A percentile compares a stretch with the other conserved stretches of the same genome.
phyloP scores from a whole-genome alignment of 2,888 invertebrate genomes.

The Tromatobia lineatoria region DNA sequence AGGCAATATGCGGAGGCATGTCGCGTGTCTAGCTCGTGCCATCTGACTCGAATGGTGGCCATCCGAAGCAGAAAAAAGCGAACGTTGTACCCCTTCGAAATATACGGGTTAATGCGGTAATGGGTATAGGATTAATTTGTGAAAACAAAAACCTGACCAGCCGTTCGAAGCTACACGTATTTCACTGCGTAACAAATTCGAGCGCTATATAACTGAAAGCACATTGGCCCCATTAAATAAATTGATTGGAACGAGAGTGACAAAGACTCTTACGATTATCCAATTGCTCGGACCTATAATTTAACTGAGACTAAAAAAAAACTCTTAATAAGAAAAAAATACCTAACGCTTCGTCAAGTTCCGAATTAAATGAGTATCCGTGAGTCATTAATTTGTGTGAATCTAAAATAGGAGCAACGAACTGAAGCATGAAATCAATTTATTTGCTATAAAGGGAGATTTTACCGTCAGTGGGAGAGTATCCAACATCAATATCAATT shows the following conservation, averaged over 20 bases:
- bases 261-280: constrained; percentile 54
- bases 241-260: constrained; percentile 62
- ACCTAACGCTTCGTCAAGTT: not conserved
- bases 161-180: constrained; percentile 33
- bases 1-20: constrained; percentile 59
- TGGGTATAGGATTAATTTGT: constrained; percentile 80
- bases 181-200: not conserved
- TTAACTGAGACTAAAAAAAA: not conserved
- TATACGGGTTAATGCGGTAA: constrained; percentile 77
- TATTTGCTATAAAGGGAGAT: not conserved
- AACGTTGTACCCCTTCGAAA: constrained; percentile 37
- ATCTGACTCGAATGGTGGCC: constrained; percentile 68
- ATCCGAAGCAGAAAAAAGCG: constrained; percentile 22
- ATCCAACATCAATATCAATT: too few relatives aligned
- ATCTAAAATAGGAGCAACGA: not conserved
- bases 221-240: constrained; percentile 62
- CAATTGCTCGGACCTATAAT: constrained; percentile 40
- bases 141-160: constrained; percentile 74
- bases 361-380: constrained; percentile 27
- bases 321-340: not conserved
- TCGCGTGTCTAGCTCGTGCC: constrained; percentile 67
- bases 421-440: not conserved
- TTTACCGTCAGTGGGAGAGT: too few relatives aligned
- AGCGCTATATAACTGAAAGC: constrained; percentile 18
- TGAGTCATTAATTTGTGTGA: constrained; percentile 13